Evolutionary conservation across 2,888 invertebrate species (phyloP).

Genomic region (Limnephilus marmoratus): DNA sequence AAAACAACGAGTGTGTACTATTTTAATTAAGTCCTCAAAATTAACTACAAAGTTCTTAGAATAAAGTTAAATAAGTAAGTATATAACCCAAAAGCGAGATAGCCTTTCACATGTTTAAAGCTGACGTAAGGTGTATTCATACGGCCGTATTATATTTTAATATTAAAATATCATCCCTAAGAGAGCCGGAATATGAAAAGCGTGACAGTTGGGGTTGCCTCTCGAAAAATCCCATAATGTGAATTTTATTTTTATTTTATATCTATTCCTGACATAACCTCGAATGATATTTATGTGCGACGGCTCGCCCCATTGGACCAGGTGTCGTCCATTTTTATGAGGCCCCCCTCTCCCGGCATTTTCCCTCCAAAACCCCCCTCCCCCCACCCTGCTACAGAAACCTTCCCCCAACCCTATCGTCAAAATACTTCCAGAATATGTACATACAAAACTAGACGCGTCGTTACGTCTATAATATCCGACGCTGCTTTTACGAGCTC

Average conservation of each 20-base stretch:
- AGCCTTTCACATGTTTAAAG: background rate
- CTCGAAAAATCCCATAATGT: constrained; percentile 64
- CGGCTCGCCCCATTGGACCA: constrained; percentile 66
- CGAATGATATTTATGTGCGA: constrained; percentile 66
- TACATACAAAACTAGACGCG: constrained; percentile 60
- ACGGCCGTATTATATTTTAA: background rate
- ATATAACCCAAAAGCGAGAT: background rate
- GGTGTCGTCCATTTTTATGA: constrained; percentile 67
- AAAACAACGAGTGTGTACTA: no score
- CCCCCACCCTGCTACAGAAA: constrained; percentile 27
- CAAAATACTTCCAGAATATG: constrained; percentile 64
- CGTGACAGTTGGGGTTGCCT: constrained; percentile 45
- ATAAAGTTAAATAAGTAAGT: background rate
- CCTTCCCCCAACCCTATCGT: constrained; percentile 52
- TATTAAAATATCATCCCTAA: constrained; percentile 28
- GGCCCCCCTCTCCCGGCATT: constrained; percentile 49
- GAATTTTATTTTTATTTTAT: constrained; percentile 66
- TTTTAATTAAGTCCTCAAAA: no score
- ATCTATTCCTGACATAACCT: constrained; percentile 66
- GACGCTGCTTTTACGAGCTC: constrained; percentile 54
- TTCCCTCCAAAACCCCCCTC: constrained; percentile 46
- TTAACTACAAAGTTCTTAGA: no score
- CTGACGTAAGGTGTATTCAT: background rate
- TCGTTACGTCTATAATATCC: constrained; percentile 57
- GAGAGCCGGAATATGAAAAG: constrained; percentile 4